Evolutionary conservation across 2,113 vertebrate genomes (phyloP), one percentile per base, ranked within the genome.

Genomic region (Gymnarchus niloticus): DNA sequence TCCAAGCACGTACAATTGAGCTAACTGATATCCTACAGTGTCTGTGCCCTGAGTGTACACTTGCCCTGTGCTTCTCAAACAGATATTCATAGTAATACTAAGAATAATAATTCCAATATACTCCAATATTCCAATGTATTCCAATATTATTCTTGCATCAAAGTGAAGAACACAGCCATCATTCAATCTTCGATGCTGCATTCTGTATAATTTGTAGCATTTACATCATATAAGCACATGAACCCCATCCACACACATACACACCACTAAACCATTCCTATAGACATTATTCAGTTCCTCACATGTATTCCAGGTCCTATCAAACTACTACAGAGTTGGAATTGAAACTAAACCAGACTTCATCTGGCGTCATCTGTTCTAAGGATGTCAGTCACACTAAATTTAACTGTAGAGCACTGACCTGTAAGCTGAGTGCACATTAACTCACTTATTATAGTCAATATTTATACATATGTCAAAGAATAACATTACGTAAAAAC

Each of bases 351-450:
- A 28, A 56, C 84, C 49, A 76, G 33, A 85, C 9, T 84, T 57
- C 61, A 84, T 28, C 33, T 61, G 9, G 76, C 41, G 76, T 56
- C 28, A 3, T 6, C 21, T 78, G 54, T 81, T 76, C 49, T 54
- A 81, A 85, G 85, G 54, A 81, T 56, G 44, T 81, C 54, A 59
- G 37, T 81, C 33, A 14, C 46, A 81, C 84, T 85, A 77, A 78
- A 77, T 77, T 56, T 85, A 85, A 56, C 51, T 46, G 21, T 44
- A 41, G 28, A 56, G 65, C 21, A 1, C 69, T 56, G 69, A 85
- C 84, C 84, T 85, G 52, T 85, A 57, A 69, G 12, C 84, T 78
- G 73, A 78, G 37, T 44, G 23, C 84, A 56, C n/a, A 84, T 84
- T 84, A 84, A 69, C 83, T 73, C 57, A 69, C 83, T 85, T 85